Base-by-base conservation (phyloP, 2,888 invertebrate genomes). In the Pandemis cinnamomeana region DNA sequence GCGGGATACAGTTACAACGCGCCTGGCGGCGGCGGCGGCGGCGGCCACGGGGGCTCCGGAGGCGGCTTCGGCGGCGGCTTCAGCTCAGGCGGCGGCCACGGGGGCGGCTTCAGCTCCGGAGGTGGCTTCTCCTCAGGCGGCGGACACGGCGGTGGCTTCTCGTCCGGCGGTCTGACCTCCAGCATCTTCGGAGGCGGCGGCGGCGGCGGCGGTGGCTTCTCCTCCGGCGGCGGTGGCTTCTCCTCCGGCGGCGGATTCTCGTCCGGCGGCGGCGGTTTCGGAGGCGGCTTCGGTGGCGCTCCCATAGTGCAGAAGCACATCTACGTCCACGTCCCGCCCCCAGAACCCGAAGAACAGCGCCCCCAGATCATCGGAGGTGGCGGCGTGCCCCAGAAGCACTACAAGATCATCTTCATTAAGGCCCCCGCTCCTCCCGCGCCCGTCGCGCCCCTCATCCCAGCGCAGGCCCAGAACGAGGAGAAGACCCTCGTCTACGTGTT, bases 351-450 rank as follows among this genome's bases (percentile, higher is more conserved):
- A 92, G 95, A 95, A 88, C 95, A 95, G 84, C 96, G 96, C 80
- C 95, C 95, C 78, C 95, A 96, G 85, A 95, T 96, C 73, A 95
- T 96, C 84, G 93, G 93, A 72, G 94, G 95, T 11, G 95, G 96
- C 62, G 95, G 96, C 75, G 95, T 96, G 66, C 91, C 96, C 84
- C 97, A 97, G 91, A 97, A 97, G 86, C 97, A 97, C 93, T 97
- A 97, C 95, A 97, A 97, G 91, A 97, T 97, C 92, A 97, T 97
- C 95, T 97, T 97, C 96, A 97, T 97, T 93, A 97, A 97, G 95
- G 97, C 97, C 77, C 97, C 97, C 75, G 96, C 97, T 80, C 95
- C 96, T 79, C 96, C 96, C 84, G 96, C 96, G 72, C 97, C 97
- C 75, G 96, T 96, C 78, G 96, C 96, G 0, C 97, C 97, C 83